Evolutionary conservation across 2,113 vertebrate species (phyloP), one percentile per base, ranked within the genome.

Genomic region (Delphinus delphis): DNA sequence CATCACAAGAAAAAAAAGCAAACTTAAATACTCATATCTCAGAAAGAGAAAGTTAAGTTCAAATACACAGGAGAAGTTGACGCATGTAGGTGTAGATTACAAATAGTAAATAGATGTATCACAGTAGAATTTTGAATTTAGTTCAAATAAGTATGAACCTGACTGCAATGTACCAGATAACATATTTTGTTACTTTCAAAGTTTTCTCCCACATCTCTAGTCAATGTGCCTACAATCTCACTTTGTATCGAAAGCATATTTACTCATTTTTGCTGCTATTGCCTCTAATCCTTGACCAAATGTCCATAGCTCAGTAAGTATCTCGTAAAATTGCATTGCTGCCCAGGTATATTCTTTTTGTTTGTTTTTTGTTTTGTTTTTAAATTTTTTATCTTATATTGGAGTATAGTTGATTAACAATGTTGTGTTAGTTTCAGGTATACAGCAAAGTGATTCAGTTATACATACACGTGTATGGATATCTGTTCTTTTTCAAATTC

Each of bases 1-100:
- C 63, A 65, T 65, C 26, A 14, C 63, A 31, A 65, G 28, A 14
- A 13, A 65, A 65, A 65, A 76, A 88, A 89, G 21, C 23, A 93
- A 97, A 96, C n/a, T 71, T 50, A 88, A 89, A 77, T 41, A 86
- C 67, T 90, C 12, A 58, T 41, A 76, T 55, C 5, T 95, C 36
- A 58, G 89, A 74, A 87, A 73, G 33, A 62, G 33, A 86, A 86
- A 53, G 26, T 31, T 31, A 80, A 93, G 65, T 84, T 81, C 44
- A 94, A 93, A 92, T 53, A 87, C 14, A 58, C 21, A 90, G 60
- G 7, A 87, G 25, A 81, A 92, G 89, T 44, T 11, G 88, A 93
- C 44, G 8, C 9, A 82, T 31, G 26, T 14, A 44, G 23, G 21
- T 81, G 33, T 38, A 86, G 77, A 79, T 67, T 60, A 87, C 21